Percentiles rank a stretch among this genome's conserved stretches.
phyloP scores from a whole-genome alignment of 2,797 vertebrate species.

The Coendou prehensilis region DNA sequence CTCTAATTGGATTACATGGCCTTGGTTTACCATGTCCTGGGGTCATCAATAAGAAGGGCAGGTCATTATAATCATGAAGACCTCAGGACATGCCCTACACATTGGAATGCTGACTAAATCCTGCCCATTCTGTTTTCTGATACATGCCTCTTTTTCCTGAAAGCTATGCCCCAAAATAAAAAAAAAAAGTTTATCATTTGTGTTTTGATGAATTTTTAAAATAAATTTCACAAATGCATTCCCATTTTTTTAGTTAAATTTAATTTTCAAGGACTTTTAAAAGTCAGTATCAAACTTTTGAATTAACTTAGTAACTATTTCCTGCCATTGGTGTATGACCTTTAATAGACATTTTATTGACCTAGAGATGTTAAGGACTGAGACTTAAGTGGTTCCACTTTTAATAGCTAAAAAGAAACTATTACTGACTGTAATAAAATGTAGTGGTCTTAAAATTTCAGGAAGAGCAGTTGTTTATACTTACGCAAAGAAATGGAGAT shows the following conservation, averaged over 20 bases:
- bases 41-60: neutral
- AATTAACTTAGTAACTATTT: constrained; percentile 13
- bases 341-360: constrained; percentile 62
- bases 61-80: neutral
- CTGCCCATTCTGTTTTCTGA: neutral
- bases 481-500: constrained; percentile 58
- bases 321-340: neutral
- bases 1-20: neutral
- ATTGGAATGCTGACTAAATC: neutral
- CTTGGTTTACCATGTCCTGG: neutral
- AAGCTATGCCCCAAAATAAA: neutral
- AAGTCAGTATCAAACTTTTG: constrained; percentile 19
- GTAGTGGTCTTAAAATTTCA: constrained; percentile 71
- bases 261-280: constrained; percentile 11
- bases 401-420: constrained; percentile 55
- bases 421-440: constrained; percentile 66
- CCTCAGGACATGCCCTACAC: neutral
- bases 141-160: constrained; percentile 32
- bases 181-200: neutral
- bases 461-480: constrained; percentile 63
- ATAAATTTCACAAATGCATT: constrained; percentile 44
- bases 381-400: constrained; percentile 8
- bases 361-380: neutral
- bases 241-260: constrained; percentile 40
- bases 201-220: constrained; percentile 46